These are phyloP conservation scores for Epizoanthus rinbou DNA, from an alignment of 92 coral and sea anemone species.

Conservation along the genomic window DNA sequence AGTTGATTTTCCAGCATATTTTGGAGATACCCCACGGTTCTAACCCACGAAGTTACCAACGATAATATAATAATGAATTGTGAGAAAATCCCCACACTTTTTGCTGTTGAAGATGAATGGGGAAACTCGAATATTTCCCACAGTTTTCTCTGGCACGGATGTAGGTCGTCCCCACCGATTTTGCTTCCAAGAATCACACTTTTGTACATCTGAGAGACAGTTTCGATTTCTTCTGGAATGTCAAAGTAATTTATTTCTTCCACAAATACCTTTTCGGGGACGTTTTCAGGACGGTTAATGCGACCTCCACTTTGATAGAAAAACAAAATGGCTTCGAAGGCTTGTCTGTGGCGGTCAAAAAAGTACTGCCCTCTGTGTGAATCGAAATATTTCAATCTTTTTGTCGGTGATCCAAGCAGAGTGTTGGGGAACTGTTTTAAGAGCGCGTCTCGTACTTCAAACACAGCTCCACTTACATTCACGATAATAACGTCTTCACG, in stretches of 20 bases:
- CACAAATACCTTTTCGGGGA: conserved; percentile 77
- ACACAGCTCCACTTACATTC: conserved; percentile 84
- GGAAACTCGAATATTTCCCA: conserved; percentile 86
- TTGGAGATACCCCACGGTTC: conserved; percentile 68
- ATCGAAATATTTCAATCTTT: conserved; percentile 72
- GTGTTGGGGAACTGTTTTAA: conserved; percentile 77
- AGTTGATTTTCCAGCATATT: conserved; percentile 16
- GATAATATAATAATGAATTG: conserved; percentile 71
- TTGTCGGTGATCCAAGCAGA: conserved; percentile 72
- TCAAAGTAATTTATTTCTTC: conserved; percentile 83
- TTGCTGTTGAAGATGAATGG: conserved; percentile 62
- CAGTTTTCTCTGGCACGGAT: conserved; percentile 69
- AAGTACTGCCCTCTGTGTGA: conserved; percentile 68
- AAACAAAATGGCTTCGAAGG: conserved; percentile 86
- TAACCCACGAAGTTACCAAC: conserved; percentile 66
- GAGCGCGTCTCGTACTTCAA: conserved; percentile 65
- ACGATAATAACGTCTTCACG: conserved; percentile 9
- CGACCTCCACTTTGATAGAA: conserved; percentile 88
- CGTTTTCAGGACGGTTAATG: conserved; percentile 78
- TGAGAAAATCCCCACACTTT: conserved; percentile 58
- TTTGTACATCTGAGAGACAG: conserved; percentile 59
- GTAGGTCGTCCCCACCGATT: conserved; percentile 53
- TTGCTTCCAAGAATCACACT: conserved; percentile 68
- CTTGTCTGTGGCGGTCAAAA: conserved; percentile 92
- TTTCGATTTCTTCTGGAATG: conserved; percentile 60